These are phyloP conservation scores for Chrysopilus asiliformis DNA, from an alignment of 2,888 invertebrate genomes.

Conservation along the genomic window DNA sequence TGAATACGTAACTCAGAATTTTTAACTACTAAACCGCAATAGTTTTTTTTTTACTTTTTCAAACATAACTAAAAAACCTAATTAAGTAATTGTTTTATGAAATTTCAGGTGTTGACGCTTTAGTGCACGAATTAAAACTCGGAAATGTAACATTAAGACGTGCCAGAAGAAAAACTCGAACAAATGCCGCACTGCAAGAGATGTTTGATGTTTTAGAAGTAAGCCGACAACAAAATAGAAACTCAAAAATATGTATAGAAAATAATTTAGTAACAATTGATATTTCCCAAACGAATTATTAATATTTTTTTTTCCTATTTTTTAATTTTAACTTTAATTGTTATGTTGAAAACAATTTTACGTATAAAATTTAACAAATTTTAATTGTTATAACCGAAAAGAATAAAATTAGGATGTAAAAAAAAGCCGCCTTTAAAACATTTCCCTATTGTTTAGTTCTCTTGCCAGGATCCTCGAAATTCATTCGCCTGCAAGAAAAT, in stretches of 20 bases:
- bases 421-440: no score
- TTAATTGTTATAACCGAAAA: no score
- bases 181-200: conserved; percentile 33
- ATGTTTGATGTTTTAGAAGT: conserved; percentile 35
- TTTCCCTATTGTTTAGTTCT: no score
- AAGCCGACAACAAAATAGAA: conserved; percentile 34
- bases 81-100: conserved; percentile 5
- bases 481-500: no score
- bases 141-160: conserved; percentile 32
- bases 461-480: no score
- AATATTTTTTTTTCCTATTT: neutral
- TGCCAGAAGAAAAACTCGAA: conserved; percentile 30
- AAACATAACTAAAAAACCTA: neutral
- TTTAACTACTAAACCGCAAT: no score
- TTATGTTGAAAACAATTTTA: neutral
- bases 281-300: neutral
- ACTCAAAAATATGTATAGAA: conserved; percentile 31
- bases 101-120: conserved; percentile 35
- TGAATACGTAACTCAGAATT: no score
- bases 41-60: no score
- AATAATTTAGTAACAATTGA: conserved; percentile 10
- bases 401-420: no score
- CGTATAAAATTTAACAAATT: no score
- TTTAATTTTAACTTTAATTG: neutral
- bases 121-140: conserved; percentile 33